Evolutionary conservation across 2,113 vertebrate species (phyloP).

Genomic region (Puffinus mauretanicus): DNA sequence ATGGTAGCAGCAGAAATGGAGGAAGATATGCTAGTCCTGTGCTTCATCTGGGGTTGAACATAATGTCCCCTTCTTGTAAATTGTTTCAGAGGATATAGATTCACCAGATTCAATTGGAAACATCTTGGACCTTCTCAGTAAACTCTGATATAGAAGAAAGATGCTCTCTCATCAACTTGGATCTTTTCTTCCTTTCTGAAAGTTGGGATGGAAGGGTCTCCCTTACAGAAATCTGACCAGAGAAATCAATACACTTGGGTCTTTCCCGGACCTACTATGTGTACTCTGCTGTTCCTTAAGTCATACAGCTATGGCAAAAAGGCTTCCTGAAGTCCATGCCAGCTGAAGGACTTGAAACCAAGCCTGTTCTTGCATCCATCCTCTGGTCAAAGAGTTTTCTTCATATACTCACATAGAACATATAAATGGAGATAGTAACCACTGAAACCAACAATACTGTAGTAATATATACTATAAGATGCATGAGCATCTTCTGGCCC

Average conservation of each 20-base stretch:
- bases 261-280: accelerated
- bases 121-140: neutral
- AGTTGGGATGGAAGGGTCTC: neutral
- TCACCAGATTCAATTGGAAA: neutral
- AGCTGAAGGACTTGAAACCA: neutral
- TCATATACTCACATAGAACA: neutral
- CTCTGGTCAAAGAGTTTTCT: neutral
- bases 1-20: neutral
- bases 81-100: neutral
- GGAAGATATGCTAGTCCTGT: neutral
- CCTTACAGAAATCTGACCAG: neutral
- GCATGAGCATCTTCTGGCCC: neutral
- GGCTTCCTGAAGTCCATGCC: neutral
- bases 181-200: neutral
- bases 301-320: neutral
- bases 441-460: neutral
- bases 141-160: neutral
- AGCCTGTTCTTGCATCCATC: accelerated
- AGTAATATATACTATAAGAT: neutral
- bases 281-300: neutral
- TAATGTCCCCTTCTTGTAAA: neutral
- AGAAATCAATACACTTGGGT: neutral
- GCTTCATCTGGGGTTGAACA: neutral
- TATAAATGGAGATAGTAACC: neutral
- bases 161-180: accelerated